These are phyloP conservation scores for Holotrichia oblita DNA, from an alignment of 1,140 invertebrate species.

Conservation along the genomic window DNA sequence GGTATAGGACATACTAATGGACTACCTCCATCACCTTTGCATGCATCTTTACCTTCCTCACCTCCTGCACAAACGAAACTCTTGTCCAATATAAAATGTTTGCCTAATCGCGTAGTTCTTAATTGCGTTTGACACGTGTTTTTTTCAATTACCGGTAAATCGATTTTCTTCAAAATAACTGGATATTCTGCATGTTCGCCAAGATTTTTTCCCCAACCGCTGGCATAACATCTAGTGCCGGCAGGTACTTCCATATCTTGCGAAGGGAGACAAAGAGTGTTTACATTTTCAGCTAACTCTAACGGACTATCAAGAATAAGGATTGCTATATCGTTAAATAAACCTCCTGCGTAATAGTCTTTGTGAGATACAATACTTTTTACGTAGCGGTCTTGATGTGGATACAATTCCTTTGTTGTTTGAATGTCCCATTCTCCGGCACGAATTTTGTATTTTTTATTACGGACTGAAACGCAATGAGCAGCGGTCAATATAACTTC, in stretches of 20 bases:
- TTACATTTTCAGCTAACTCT: slow-evolving; percentile 70
- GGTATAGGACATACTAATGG: slow-evolving; percentile 66
- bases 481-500: slow-evolving; percentile 62
- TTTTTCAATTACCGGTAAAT: too few relatives aligned
- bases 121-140: too few relatives aligned
- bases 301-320: slow-evolving; percentile 68
- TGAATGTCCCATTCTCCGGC: slow-evolving; percentile 86
- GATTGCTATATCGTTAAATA: slow-evolving; percentile 75
- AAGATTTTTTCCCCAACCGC: slow-evolving; percentile 73
- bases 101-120: too few relatives aligned
- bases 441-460: too few relatives aligned
- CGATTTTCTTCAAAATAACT: slow-evolving; percentile 77
- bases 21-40: too few relatives aligned
- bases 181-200: slow-evolving; percentile 68
- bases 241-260: slow-evolving; percentile 58
- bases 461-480: slow-evolving; percentile 66
- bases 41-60: too few relatives aligned
- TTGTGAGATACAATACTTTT: slow-evolving; percentile 61
- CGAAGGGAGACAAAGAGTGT: slow-evolving; percentile 74
- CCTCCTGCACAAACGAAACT: too few relatives aligned
- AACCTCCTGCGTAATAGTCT: slow-evolving; percentile 61
- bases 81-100: slow-evolving; percentile 70
- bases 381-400: slow-evolving; percentile 76
- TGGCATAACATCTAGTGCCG: slow-evolving; percentile 63
- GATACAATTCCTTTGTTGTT: too few relatives aligned